A percentile compares a stretch with the other conserved stretches of the same genome.
phyloP scores from a whole-genome alignment of 1,140 invertebrate species.

The Hylyphantes graminicola region DNA sequence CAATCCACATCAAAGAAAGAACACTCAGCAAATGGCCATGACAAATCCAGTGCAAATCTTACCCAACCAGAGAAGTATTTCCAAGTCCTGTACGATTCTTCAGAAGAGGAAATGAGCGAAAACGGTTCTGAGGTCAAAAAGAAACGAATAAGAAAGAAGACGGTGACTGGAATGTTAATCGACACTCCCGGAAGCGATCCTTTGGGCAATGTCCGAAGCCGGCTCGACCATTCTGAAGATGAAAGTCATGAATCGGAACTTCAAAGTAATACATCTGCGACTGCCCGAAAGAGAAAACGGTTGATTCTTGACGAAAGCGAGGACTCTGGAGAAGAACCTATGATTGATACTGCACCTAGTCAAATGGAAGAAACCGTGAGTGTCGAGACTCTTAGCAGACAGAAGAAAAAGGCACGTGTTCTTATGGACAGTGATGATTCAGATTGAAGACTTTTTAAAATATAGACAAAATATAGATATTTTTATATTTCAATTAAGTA shows the following conservation, averaged over 20 bases:
- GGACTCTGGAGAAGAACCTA: background rate
- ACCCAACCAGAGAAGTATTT: too few relatives aligned
- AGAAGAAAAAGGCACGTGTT: conserved; percentile 8
- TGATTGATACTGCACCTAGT: background rate
- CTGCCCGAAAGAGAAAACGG: background rate
- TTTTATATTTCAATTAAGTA: too few relatives aligned
- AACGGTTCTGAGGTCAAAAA: too few relatives aligned
- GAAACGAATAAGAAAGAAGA: too few relatives aligned
- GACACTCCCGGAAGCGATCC: too few relatives aligned
- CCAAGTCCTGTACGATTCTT: too few relatives aligned
- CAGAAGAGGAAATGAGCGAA: too few relatives aligned
- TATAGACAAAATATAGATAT: too few relatives aligned
- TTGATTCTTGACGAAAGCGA: background rate
- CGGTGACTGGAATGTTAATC: too few relatives aligned
- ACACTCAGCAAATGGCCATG: too few relatives aligned
- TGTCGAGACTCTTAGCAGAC: background rate
- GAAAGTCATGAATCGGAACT: conserved; percentile 7
- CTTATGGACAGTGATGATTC: conserved; percentile 47
- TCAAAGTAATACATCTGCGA: background rate
- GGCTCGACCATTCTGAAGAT: conserved; percentile 10
- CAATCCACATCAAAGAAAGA: too few relatives aligned
- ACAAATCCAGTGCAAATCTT: too few relatives aligned
- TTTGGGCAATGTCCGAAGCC: background rate
- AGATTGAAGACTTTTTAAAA: background rate
- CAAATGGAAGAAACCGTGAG: background rate